Percentiles rank a stretch among this genome's conserved stretches.
Conservation (phyloP, 2,888 invertebrate genomes). For the Diaprepes abbreviatus region DNA sequence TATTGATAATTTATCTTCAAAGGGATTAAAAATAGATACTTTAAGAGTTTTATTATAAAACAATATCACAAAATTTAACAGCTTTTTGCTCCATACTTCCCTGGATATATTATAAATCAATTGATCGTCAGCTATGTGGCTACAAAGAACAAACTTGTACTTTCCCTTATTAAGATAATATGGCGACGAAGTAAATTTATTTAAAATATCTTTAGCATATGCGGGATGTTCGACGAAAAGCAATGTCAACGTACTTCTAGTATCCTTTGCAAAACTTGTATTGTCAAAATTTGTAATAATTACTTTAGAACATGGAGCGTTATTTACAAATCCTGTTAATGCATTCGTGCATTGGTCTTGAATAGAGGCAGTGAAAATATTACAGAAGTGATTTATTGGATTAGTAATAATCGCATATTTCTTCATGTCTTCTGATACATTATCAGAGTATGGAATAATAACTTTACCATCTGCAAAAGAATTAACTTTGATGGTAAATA, state of each 20-base stretch:
- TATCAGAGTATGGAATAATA: too few relatives aligned
- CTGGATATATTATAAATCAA: background rate
- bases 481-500: too few relatives aligned
- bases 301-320: background rate
- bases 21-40: constrained; percentile 22
- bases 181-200: background rate
- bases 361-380: background rate
- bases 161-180: constrained; percentile 14
- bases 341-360: too few relatives aligned
- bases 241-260: background rate
- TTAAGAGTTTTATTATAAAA: constrained; percentile 9
- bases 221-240: background rate
- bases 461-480: too few relatives aligned
- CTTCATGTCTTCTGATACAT: too few relatives aligned
- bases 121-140: background rate
- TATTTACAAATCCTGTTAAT: too few relatives aligned
- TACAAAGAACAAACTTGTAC: constrained; percentile 22
- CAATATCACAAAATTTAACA: constrained; percentile 23
- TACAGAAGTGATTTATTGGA: too few relatives aligned
- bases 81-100: constrained; percentile 4
- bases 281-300: background rate
- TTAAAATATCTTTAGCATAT: background rate
- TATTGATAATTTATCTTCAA: background rate
- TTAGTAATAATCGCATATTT: too few relatives aligned
- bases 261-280: background rate